phyloP scores from a whole-genome alignment of 2,888 invertebrate species.

The Apamea crenata region DNA sequence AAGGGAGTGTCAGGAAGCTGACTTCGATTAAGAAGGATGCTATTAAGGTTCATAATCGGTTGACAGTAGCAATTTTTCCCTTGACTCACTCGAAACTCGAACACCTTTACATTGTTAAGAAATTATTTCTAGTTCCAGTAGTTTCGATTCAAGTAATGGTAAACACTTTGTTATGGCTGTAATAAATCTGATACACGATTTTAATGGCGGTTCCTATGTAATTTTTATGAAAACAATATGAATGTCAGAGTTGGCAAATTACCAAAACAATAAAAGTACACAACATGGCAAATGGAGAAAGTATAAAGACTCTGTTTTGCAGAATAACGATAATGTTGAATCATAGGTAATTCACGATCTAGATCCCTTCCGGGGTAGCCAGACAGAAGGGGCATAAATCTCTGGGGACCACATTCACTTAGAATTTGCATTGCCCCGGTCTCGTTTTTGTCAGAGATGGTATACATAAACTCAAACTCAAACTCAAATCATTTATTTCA shows the following conservation, averaged over 20 bases:
- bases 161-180: not conserved
- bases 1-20: constrained; percentile 28
- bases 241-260: constrained; percentile 24
- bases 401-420: constrained; percentile 37
- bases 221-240: constrained; percentile 12
- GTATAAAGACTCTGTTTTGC: constrained; percentile 12
- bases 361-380: constrained; percentile 31
- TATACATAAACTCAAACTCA: too few species aligned
- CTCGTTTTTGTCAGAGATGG: constrained; percentile 9
- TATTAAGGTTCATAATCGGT: not conserved
- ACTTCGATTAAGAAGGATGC: not conserved
- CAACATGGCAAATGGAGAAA: constrained; percentile 5
- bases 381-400: constrained; percentile 27
- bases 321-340: constrained; percentile 34
- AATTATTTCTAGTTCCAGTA: not conserved
- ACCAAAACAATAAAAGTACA: constrained; percentile 27
- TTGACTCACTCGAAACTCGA: not conserved
- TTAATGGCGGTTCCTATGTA: not conserved
- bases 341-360: constrained; percentile 47
- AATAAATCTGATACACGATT: not conserved
- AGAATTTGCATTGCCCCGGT: constrained; percentile 22
- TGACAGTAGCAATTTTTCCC: not conserved
- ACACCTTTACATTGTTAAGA: not conserved
- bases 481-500: too few species aligned
- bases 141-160: not conserved